Evolutionary conservation across 2,797 vertebrate genomes (phyloP), one percentile per base, ranked within the genome.

Genomic region (Poliocrania exsul): DNA sequence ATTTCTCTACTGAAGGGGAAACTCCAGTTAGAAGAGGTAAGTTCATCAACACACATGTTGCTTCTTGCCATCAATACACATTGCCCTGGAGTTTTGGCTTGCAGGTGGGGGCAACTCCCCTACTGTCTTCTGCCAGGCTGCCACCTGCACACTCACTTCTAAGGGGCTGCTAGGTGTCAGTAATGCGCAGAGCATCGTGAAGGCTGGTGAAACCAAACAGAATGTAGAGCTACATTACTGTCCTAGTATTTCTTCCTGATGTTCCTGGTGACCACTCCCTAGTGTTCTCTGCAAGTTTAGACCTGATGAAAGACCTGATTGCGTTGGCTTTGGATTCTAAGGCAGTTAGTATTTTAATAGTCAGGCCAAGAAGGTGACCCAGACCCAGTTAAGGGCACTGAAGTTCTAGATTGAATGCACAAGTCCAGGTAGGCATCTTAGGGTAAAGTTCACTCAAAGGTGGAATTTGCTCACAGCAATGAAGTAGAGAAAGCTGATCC

Each of bases 361-460:
- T 46, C 5, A 16, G 37, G 37, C 20, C 1, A 6, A 83, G 38
- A 62, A 62, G n/a, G 26, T 60, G 53, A 86, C 37, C 20, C 14
- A 57, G n/a, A 53, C 18, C 3, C 2, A 1, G 21, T 24, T 49
- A 88, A 81, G 46, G 38, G 23, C 33, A 56, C 13, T 0, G 0
- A 37, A 58, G 24, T 13, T 69, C 49, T 67, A 42, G 37, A 33
- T 1, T 69, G 46, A 81, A 92, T 0, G 3, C 49, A 72, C 28
- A 65, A 78, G 61, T 90, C 58, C 65, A 90, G 37, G 31, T 20
- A 82, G 24, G 18, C 24, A 75, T 23, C 54, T 85, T 56, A 66
- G 25, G 88, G 54, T 69, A 79, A 84, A 23, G 2, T 69, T 84
- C 42, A 57, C 19, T 61, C 29, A 26, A 40, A 79, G 16, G 10